Conservation (phyloP, 1,140 invertebrate genomes). For the Pogonomyrmex barbatus region DNA sequence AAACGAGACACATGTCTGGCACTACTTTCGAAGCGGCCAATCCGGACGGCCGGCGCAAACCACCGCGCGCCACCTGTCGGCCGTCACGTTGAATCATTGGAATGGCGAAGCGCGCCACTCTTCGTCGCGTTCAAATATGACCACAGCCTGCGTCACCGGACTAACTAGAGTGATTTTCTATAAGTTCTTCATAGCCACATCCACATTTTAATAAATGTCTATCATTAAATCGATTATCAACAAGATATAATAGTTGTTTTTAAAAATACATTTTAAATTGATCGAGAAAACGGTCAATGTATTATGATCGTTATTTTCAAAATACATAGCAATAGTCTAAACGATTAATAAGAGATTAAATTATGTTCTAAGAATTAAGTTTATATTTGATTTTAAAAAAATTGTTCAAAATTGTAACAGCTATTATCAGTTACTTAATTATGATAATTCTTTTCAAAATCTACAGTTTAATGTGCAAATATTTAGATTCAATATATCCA, state of each 20-base stretch:
- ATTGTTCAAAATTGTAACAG: neutral
- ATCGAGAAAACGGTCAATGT: neutral
- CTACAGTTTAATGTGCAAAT: neutral
- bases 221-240: neutral
- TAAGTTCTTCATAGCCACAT: no score
- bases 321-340: neutral
- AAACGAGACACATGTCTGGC: conserved; percentile 82
- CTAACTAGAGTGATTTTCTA: neutral
- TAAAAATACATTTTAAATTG: neutral
- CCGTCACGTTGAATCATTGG: neutral
- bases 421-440: neutral
- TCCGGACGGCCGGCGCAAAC: conserved; percentile 56
- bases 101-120: conserved; percentile 55
- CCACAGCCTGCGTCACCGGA: no score
- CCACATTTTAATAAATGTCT: neutral
- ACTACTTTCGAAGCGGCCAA: conserved; percentile 83
- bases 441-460: neutral
- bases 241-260: neutral
- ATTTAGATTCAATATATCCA: neutral
- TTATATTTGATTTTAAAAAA: neutral
- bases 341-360: neutral
- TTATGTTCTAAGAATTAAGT: neutral
- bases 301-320: no score
- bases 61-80: conserved; percentile 54
- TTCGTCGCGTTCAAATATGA: conserved; percentile 20